Conservation (phyloP, 1,140 invertebrate species). For the Solenopsis invicta region DNA sequence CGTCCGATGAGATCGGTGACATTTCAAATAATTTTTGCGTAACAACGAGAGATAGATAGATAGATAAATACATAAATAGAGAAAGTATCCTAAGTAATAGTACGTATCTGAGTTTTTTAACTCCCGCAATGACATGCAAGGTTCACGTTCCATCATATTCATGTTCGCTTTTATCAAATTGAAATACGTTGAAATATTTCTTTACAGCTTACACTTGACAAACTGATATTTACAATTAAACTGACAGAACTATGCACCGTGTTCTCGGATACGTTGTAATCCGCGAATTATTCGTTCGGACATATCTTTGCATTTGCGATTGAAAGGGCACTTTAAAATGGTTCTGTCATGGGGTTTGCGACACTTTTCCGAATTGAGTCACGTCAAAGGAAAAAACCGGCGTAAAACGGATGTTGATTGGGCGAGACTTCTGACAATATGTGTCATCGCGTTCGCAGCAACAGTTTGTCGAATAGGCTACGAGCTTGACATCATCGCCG, state of each 20-base stretch:
- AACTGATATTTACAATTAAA: not conserved
- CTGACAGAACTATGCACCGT: no score
- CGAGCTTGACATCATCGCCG: conserved; percentile 25
- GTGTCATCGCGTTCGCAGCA: conserved; percentile 27
- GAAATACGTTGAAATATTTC: conserved; percentile 2
- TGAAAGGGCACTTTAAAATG: conserved; percentile 6
- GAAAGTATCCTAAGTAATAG: not conserved
- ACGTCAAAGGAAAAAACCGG: conserved; percentile 31
- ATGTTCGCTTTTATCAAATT: not conserved
- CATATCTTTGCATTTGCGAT: not conserved
- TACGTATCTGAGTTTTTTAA: not conserved
- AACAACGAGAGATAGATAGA: not conserved
- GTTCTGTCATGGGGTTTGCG: conserved; percentile 13
- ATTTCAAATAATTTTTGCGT: not conserved
- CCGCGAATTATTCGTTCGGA: not conserved
- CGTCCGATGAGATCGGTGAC: not conserved
- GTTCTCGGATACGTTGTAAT: not conserved
- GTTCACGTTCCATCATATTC: not conserved
- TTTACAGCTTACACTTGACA: not conserved
- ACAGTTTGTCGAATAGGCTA: conserved; percentile 46
- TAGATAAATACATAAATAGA: not conserved
- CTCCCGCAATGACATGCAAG: not conserved
- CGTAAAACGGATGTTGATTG: conserved; percentile 45
- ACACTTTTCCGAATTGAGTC: conserved; percentile 8
- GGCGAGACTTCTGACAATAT: conserved; percentile 46